Evolutionary conservation across 2,888 invertebrate species (phyloP).

Genomic region (Apamea sordens): DNA sequence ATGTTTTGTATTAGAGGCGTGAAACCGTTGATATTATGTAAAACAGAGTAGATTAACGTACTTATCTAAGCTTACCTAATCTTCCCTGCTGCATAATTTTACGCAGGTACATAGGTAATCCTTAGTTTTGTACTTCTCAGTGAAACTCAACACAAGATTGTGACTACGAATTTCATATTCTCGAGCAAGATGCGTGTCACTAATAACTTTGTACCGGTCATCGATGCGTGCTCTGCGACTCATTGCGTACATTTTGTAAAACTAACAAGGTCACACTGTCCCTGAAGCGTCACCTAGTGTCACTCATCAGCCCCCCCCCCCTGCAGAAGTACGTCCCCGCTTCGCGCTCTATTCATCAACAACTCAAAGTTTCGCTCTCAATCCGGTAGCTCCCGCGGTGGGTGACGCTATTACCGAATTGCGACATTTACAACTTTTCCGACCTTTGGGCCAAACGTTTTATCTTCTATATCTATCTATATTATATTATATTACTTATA

Average conservation of each 20-base stretch:
- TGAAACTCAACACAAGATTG: neutral
- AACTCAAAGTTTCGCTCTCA: neutral
- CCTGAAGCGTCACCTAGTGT: neutral
- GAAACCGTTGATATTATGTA: too few relatives aligned
- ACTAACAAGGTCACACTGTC: neutral
- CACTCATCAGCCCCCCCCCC: neutral
- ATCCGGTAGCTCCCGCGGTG: neutral
- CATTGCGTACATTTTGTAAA: neutral
- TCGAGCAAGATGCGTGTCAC: neutral
- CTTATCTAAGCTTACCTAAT: too few relatives aligned
- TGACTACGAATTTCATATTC: neutral
- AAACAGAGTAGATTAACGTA: too few relatives aligned
- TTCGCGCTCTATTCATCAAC: neutral
- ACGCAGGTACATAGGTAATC: too few relatives aligned
- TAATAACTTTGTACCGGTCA: too few relatives aligned
- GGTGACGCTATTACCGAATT: neutral
- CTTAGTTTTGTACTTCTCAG: neutral
- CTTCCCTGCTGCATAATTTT: too few relatives aligned
- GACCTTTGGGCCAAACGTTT: neutral
- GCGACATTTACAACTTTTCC: constrained; percentile 11
- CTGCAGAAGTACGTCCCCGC: neutral
- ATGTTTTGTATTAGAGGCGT: too few relatives aligned
- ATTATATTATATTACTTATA: too few relatives aligned
- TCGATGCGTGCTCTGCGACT: neutral
- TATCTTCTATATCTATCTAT: too few relatives aligned